Evolutionary conservation across 1,140 invertebrate genomes (phyloP).

Genomic region (Mizuhopecten yessoensis): DNA sequence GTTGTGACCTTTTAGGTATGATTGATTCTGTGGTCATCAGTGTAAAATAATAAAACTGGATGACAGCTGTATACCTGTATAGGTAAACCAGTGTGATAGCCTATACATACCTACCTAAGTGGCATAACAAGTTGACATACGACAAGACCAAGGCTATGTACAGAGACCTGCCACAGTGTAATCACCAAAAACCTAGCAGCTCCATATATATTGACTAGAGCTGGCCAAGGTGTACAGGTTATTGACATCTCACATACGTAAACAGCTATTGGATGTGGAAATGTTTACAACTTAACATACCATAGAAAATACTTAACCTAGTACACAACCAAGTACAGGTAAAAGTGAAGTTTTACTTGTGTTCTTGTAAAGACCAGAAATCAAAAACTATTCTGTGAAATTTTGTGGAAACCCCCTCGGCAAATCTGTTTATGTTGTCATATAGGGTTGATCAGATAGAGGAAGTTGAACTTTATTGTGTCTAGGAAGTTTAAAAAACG

Average conservation of each 20-base stretch:
- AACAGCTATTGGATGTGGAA: not conserved
- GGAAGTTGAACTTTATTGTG: not conserved
- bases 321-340: not conserved
- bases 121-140: not conserved
- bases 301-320: not conserved
- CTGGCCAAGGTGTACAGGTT: not conserved
- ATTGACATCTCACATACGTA: not conserved
- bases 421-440: not conserved
- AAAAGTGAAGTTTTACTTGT: not conserved
- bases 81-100: not conserved
- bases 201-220: not conserved
- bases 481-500: constrained; percentile 34
- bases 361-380: not conserved
- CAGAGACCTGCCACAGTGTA: not conserved
- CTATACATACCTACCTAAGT: not conserved
- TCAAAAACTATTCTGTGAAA: not conserved
- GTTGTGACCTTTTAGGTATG: not conserved
- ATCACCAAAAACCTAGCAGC: not conserved
- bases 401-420: not conserved
- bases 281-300: not conserved
- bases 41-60: constrained; percentile 8
- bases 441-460: not conserved
- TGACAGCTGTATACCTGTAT: too few relatives aligned
- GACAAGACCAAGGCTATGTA: not conserved
- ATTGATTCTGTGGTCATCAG: not conserved